These are phyloP conservation scores for Triops longicaudatus DNA, from an alignment of 1,140 invertebrate species.

Conservation along the genomic window DNA sequence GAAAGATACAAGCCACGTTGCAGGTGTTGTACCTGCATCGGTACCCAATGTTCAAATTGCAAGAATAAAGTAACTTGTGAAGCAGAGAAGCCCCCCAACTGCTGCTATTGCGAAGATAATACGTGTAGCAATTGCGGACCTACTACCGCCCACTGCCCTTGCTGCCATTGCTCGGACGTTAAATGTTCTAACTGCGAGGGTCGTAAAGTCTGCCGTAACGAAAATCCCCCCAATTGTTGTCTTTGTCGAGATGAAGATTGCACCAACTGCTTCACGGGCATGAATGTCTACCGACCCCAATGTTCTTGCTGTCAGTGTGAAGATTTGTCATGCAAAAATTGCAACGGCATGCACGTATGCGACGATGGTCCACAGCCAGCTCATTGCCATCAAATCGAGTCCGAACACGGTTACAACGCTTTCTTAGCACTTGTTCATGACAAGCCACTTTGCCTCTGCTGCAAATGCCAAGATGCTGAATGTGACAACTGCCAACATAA, in stretches of 20 bases:
- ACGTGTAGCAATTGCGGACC: background rate
- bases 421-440: background rate
- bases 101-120: background rate
- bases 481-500: background rate
- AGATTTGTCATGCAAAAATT: background rate
- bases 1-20: background rate
- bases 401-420: background rate
- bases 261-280: background rate
- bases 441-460: background rate
- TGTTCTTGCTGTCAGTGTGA: background rate
- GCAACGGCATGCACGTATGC: conserved; percentile 5
- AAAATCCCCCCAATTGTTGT: background rate
- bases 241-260: background rate
- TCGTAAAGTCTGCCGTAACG: background rate
- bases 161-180: background rate
- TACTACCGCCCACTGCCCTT: background rate
- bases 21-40: background rate
- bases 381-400: background rate
- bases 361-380: background rate
- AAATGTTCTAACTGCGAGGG: background rate
- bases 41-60: background rate
- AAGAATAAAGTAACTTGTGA: background rate
- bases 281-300: background rate
- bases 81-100: background rate
- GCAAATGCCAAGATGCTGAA: background rate